These are phyloP conservation scores for Neodiprion pinetum DNA, from an alignment of 1,140 invertebrate species.

Conservation along the genomic window DNA sequence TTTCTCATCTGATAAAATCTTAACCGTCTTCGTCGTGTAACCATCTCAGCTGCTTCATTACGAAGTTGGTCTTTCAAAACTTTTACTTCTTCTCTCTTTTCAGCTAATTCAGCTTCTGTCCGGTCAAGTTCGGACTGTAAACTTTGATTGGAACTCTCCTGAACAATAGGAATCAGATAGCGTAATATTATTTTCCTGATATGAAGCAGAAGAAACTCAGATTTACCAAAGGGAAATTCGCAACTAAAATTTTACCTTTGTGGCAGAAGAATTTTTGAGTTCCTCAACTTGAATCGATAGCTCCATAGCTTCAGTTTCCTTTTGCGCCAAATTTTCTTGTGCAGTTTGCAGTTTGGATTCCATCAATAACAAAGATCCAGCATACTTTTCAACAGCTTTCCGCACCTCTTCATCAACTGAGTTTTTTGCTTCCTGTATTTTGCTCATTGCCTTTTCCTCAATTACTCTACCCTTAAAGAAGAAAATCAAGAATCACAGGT, in stretches of 20 bases:
- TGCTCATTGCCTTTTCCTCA: not conserved
- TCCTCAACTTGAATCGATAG: conserved; percentile 46
- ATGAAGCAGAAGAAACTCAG: no score
- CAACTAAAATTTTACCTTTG: conserved; percentile 39
- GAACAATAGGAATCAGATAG: conserved; percentile 12
- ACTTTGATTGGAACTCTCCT: conserved; percentile 59
- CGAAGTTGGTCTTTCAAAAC: conserved; percentile 55
- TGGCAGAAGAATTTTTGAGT: conserved; percentile 49
- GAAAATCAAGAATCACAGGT: not conserved
- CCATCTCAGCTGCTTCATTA: conserved; percentile 54
- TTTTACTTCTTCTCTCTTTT: conserved; percentile 52
- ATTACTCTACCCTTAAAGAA: not conserved
- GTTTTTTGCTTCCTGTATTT: not conserved
- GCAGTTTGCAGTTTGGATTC: conserved; percentile 44
- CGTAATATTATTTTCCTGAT: not conserved
- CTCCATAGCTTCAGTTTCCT: conserved; percentile 45
- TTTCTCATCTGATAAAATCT: conserved; percentile 13
- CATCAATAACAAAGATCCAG: conserved; percentile 36
- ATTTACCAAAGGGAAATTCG: no score
- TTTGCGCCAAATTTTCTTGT: conserved; percentile 42
- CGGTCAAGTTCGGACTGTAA: conserved; percentile 55
- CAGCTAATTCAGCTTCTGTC: conserved; percentile 51
- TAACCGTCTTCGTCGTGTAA: conserved; percentile 46
- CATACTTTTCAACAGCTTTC: conserved; percentile 41
- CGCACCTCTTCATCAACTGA: conserved; percentile 42